Percentiles rank a stretch among this genome's conserved stretches.
Conservation (phyloP, 2,113 vertebrate species). For the Cervus canadensis region DNA sequence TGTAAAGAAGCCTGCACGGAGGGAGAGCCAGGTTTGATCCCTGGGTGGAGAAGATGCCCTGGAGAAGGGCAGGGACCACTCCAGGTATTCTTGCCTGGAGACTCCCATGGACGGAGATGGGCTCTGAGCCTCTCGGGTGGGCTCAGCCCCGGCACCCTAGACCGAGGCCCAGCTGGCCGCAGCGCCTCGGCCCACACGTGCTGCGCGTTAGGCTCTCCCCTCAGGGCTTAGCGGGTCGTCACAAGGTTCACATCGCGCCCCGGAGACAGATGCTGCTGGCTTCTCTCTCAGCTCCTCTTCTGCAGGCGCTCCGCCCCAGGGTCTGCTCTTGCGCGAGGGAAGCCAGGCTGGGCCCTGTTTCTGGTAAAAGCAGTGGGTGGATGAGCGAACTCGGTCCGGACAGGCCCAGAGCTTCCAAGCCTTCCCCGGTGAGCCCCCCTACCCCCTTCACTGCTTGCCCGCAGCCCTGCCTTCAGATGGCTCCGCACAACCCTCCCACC, state of each 20-base stretch:
- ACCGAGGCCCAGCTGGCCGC: background rate
- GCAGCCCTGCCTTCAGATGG: background rate
- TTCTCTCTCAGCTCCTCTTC: background rate
- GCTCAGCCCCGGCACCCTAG: background rate
- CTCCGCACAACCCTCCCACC: background rate
- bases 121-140: rapidly evolving
- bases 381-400: background rate
- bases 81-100: background rate
- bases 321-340: background rate
- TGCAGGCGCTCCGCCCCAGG: background rate
- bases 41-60: background rate
- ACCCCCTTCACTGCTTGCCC: background rate
- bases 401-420: background rate
- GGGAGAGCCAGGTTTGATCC: background rate
- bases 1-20: background rate
- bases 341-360: background rate
- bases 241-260: background rate
- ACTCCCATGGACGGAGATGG: background rate
- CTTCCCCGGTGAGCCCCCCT: background rate
- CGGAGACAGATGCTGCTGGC: background rate
- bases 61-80: background rate
- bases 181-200: background rate
- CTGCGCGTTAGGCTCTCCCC: background rate
- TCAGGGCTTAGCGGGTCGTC: no score
- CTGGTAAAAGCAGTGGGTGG: background rate